These are phyloP conservation scores for Eubasilissa regina DNA, from an alignment of 1,140 invertebrate genomes.

Conservation along the genomic window DNA sequence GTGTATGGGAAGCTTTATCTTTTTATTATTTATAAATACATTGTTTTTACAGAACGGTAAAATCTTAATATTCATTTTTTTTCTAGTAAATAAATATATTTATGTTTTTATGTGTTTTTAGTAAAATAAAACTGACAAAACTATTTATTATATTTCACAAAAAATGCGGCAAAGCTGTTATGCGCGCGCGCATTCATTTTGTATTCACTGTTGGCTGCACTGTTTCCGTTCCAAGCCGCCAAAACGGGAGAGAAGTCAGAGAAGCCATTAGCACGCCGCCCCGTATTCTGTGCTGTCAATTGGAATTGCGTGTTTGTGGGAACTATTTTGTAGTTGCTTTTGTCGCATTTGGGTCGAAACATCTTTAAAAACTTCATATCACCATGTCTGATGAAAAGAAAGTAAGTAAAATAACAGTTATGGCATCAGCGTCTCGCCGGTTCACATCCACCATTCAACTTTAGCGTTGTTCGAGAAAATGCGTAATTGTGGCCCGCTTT, in stretches of 20 bases:
- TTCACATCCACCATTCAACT: neutral
- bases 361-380: slow-evolving; percentile 49
- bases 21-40: too few relatives aligned
- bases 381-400: slow-evolving; percentile 78
- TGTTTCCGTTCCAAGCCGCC: slow-evolving; percentile 57
- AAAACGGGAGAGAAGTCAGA: slow-evolving; percentile 52
- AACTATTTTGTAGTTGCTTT: slow-evolving; percentile 11
- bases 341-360: slow-evolving; percentile 22
- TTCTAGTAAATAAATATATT: too few relatives aligned
- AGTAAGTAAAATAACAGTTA: slow-evolving; percentile 64
- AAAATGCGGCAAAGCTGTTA: neutral
- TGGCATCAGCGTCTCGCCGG: slow-evolving; percentile 31
- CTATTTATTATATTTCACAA: neutral
- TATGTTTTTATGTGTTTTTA: too few relatives aligned
- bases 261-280: slow-evolving; percentile 57
- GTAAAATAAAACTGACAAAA: neutral
- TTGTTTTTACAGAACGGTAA: too few relatives aligned
- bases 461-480: slow-evolving; percentile 24
- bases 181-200: slow-evolving; percentile 24
- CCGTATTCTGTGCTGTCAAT: slow-evolving; percentile 41
- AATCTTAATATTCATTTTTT: too few relatives aligned
- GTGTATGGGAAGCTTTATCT: too few relatives aligned
- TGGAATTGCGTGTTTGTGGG: slow-evolving; percentile 27
- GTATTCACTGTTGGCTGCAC: slow-evolving; percentile 40
- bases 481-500: slow-evolving; percentile 15